Evolutionary conservation across 2,797 vertebrate species (phyloP), one percentile per base, ranked within the genome.

Genomic region (Syngnathus rostellatus): DNA sequence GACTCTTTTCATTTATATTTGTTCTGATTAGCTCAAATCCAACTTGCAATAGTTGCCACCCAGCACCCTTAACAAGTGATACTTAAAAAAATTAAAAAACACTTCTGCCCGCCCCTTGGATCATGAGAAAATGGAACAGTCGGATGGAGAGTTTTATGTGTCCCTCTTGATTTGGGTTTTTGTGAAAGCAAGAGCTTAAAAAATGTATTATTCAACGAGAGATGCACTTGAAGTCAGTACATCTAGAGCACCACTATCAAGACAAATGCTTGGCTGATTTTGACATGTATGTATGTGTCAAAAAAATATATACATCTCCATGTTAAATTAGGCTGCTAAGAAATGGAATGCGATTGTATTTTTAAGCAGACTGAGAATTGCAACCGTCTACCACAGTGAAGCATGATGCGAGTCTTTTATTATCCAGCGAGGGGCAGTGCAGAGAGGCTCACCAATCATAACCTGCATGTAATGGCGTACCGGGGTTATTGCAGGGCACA

Each of bases 401-500:
- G 21, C 14, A 50, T 48, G 39, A 55, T 69, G 74, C 50, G 79
- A 66, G 37, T 63, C 62, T 57, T 40, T 38, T 31, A 78, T 43
- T 65, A 54, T 62, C 76, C 82, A 78, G 68, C 38, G 71, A 76
- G 79, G 72, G 66, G 78, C 78, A 77, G 80, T 70, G 69, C 61
- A 78, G 62, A 70, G 53, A 72, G 55, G 31, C 50, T 41, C 54
- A 55, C 45, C 38, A 55, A 62, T 55, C 69, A 65, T n/a, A 63
- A n/a, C 55, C 61, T 71, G 72, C 70, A 79, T 68, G 72, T 73
- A 66, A 59, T 58, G 64, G 63, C 71, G 64, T 72, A 73, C 62
- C 58, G 72, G 72, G 91, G 92, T 93, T 90, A 94, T 84, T 90
- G 61, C 16, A 78, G 90, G 90, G 90, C 89, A 93, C 83, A 87